Evolutionary conservation across 92 coral and sea anemone species (phyloP), one percentile per base, ranked within the genome.

Genomic region (Epizoanthus illoricatus): DNA sequence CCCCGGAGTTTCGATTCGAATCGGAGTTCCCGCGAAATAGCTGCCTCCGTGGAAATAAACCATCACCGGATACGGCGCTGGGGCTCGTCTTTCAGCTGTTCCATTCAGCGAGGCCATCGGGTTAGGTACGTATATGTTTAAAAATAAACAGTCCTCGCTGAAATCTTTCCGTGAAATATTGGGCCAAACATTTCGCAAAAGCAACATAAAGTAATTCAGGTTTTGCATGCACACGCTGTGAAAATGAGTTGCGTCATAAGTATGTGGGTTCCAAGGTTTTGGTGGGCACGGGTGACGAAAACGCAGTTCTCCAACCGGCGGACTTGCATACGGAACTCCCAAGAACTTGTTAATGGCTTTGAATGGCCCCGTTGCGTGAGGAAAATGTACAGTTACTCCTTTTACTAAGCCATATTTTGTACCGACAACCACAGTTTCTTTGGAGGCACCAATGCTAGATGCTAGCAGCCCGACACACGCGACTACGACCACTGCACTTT

Each of bases 311-410:
- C 82, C 71, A 28, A 78, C 19, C 52, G 82, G 82, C 21, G 82
- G 59, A 15, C 43, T 63, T 42, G 82, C 82, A 24, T 78, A 78
- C 18, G 82, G 82, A 78, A 78, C 82, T 78, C 82, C 82, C 71
- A 78, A 63, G 71, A 78, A 78, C 82, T 45, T 78, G 82, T 78
- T 63, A 78, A 78, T 78, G 59, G 82, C 82, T 78, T 63, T 78
- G 71, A 78, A 62, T 63, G 82, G 82, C n/a, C 82, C 82, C 60
- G 71, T 16, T 11, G 72, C 28, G 72, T 78, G 82, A 40, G 71
- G 82, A 64, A 78, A 63, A 62, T 78, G 82, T n/a, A n/a, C n/a
- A 18, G 82, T 78, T 42, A 78, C 11, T 45, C 82, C 82, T 28
- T 78, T 78, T 20, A 78, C 43, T 11, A 7, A 9, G 45, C 82